Base-by-base conservation (phyloP, 1,140 invertebrate genomes). In the Cydia fagiglandana region DNA sequence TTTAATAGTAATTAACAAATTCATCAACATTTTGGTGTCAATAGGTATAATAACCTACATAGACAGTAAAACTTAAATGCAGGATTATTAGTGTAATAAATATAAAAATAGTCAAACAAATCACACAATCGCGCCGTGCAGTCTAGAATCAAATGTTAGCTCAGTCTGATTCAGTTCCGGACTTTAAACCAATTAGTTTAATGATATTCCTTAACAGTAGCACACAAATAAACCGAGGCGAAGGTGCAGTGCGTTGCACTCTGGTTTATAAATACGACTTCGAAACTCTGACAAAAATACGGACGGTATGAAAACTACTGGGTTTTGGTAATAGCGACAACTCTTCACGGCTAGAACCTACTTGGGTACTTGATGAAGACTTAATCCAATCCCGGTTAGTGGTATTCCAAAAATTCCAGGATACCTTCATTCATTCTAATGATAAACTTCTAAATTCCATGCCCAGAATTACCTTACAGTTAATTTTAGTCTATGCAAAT, bases 171-270 rank as follows among this genome's bases (percentile, higher is more conserved):
- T 38, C 7, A 70, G 30, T 70, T 38, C 66, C 30, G 66, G 34
- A 38, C 66, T 70, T 70, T 17, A 38, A 45, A 70, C 30, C 28
- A 70, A 70, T 70, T 70, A 70, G 66, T 70, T 70, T 70, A 70
- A 70, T 70, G 30, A 70, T 70, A 68, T 68, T n/a, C 30, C 15
- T 70, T 70, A 70, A 70, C 66, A 28, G 50, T 53, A 53, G 17
- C 30, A 38, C 64, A 20, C 2, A 70, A 68, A 68, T 68, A 68
- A 68, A 68, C 30, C 17, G 4, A 24, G 24, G 24, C 30, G 50
- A 70, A 73, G 45, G 34, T 38, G 56, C 74, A 30, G 74, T 45
- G 61, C 74, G 34, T 75, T 75, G 74, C 64, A 64, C 74, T 75
- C 74, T 6, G 73, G 2, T 38, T 34, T 75, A 75, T 64, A 75